Base-by-base conservation (phyloP, 2,113 vertebrate species). In the Fulmarus glacialis region DNA sequence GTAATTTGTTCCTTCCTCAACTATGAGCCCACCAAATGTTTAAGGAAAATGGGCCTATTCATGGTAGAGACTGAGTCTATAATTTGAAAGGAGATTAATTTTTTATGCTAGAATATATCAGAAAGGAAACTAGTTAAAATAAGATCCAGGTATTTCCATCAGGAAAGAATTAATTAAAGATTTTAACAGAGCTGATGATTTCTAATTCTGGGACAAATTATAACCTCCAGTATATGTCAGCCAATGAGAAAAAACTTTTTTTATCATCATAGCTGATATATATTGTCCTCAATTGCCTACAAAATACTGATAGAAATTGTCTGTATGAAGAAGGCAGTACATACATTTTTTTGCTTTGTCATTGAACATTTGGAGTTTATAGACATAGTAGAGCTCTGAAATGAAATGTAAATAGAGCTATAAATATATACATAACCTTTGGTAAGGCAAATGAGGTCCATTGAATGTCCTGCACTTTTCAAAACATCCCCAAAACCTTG, bases 61-160 rank as follows among this genome's bases (percentile, higher is more conserved):
- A 62, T 58, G 36, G 18, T 45, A 88, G 40, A 77, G 32, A 82
- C 56, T 81, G 74, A 95, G 13, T 90, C 36, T 70, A 16, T 66
- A 63, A 83, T 84, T 66, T 62, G 36, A 95, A 96, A 93, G 18
- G 38, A 93, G 38, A 90, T 86, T 71, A 60, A 55, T 75, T 24
- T 26, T 67, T 92, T 83, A 80, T 92, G 12, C 48, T 96, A 50
- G 32, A 50, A 32, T 86, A 73, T 50, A 96, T 92, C 63, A 96
- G 71, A 95, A 77, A 92, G 80, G 26, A 94, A 97, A 85, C n/a
- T 40, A 48, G 45, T 89, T 96, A 91, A 72, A 88, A 58, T 58
- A 82, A 72, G 59, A 75, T 78, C 19, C 64, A 91, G 77, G 11
- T 78, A 87, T 94, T 94, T 56, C 8, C 45, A 62, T 79, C 36